phyloP scores from a whole-genome alignment of 2,113 vertebrate species.

The Lophura nycthemera region DNA sequence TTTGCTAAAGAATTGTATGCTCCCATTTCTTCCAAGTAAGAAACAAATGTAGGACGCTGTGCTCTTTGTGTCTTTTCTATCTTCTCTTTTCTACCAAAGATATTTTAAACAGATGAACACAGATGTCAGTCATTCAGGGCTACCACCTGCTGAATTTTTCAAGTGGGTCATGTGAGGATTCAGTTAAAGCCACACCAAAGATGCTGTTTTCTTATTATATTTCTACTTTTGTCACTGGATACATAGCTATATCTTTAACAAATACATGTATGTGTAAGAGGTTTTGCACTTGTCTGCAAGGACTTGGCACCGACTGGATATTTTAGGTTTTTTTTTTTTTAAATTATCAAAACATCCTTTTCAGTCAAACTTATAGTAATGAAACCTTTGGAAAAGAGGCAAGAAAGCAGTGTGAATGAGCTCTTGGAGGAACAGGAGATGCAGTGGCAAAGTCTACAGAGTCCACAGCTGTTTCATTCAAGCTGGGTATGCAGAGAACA shows the following conservation, averaged over 20 bases:
- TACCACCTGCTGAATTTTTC: background rate
- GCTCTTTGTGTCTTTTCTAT: background rate
- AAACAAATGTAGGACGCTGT: background rate
- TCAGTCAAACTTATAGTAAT: background rate
- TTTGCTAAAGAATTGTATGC: background rate
- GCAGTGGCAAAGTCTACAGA: background rate
- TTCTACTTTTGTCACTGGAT: background rate
- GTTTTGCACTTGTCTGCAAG: background rate
- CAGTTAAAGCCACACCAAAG: background rate
- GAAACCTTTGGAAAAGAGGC: background rate
- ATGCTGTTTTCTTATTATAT: background rate
- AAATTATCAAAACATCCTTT: background rate
- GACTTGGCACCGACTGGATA: background rate
- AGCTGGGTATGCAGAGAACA: background rate
- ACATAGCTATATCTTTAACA: background rate
- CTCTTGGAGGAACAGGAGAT: background rate
- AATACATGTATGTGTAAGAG: background rate
- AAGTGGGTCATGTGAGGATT: background rate
- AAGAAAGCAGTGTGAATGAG: background rate
- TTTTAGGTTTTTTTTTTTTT: background rate
- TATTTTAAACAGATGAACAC: constrained; percentile 18
- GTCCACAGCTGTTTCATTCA: background rate
- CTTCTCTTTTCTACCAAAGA: background rate
- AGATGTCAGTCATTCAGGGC: background rate
- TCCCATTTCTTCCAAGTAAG: background rate